Conservation (phyloP, 2,888 invertebrate species). For the Calameuta pallipes region DNA sequence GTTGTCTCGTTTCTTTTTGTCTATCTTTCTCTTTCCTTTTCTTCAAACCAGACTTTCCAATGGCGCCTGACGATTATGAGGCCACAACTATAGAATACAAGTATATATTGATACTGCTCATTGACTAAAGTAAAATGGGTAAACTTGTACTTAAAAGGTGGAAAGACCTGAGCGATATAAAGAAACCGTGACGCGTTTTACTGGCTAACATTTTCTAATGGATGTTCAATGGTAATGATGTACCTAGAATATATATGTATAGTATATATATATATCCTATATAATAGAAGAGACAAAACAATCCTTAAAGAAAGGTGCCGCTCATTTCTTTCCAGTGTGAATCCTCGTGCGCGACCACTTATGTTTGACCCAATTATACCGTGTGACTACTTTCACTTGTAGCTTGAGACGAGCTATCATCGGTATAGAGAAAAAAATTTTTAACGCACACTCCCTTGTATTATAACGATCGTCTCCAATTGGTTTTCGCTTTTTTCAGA, state of each 20-base stretch:
- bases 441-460: background rate
- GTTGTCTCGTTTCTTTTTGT: background rate
- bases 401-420: conserved; percentile 31
- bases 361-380: conserved; percentile 39
- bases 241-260: background rate
- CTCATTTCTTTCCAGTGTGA: background rate
- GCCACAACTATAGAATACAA: background rate
- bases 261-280: background rate
- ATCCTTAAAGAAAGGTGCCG: background rate
- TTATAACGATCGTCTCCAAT: background rate
- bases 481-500: conserved; percentile 6
- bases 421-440: background rate
- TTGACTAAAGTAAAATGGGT: background rate
- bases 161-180: background rate
- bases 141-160: background rate
- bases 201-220: background rate
- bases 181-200: background rate
- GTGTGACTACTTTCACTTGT: conserved; percentile 54
- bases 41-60: background rate
- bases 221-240: background rate
- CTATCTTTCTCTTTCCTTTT: background rate
- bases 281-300: background rate
- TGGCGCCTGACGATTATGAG: background rate
- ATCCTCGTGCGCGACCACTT: conserved; percentile 22
- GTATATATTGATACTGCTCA: background rate